phyloP scores from a whole-genome alignment of 2,797 vertebrate genomes.

The Austrolebias charrua region DNA sequence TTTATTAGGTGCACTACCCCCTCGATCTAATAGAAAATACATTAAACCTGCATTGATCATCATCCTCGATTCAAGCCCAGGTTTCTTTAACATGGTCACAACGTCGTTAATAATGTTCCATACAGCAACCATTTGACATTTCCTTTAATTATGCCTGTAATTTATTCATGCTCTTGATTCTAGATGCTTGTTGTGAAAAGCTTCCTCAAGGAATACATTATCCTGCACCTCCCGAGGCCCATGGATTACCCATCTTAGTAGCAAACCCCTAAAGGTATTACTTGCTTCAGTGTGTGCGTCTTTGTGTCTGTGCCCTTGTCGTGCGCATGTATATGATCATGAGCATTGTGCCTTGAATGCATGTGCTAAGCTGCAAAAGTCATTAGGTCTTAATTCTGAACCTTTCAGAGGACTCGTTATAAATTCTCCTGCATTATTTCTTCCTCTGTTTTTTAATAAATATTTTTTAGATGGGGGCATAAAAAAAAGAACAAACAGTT shows the following conservation, averaged over 20 bases:
- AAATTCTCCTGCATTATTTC: slow-evolving; percentile 50
- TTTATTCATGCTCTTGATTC: slow-evolving; percentile 85
- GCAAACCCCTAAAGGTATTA: slow-evolving; percentile 73
- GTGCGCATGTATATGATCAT: slow-evolving; percentile 10
- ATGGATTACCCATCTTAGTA: slow-evolving; percentile 80
- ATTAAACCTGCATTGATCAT: slow-evolving; percentile 78
- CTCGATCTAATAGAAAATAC: slow-evolving; percentile 57
- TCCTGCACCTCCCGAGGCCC: slow-evolving; percentile 68
- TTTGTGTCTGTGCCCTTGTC: slow-evolving; percentile 5
- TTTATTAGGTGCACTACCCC: slow-evolving; percentile 57
- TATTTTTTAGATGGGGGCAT: slow-evolving; percentile 49
- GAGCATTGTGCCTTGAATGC: slow-evolving; percentile 48
- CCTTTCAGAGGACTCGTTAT: slow-evolving; percentile 54
- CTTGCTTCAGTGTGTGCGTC: slow-evolving; percentile 46
- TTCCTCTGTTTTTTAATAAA: slow-evolving; percentile 48
- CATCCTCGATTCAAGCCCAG: slow-evolving; percentile 61
- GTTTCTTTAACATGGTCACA: slow-evolving; percentile 69
- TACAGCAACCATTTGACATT: slow-evolving; percentile 81
- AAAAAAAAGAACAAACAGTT: slow-evolving; percentile 74
- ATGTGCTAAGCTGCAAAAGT: slow-evolving; percentile 69
- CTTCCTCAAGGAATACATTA: slow-evolving; percentile 80
- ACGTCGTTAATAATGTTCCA: slow-evolving; percentile 77
- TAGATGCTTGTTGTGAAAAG: slow-evolving; percentile 80
- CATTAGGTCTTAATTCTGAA: slow-evolving; percentile 71
- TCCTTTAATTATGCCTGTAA: slow-evolving; percentile 84